Evolutionary conservation across 2,888 invertebrate genomes (phyloP).

Genomic region (Xestia ashworthii): DNA sequence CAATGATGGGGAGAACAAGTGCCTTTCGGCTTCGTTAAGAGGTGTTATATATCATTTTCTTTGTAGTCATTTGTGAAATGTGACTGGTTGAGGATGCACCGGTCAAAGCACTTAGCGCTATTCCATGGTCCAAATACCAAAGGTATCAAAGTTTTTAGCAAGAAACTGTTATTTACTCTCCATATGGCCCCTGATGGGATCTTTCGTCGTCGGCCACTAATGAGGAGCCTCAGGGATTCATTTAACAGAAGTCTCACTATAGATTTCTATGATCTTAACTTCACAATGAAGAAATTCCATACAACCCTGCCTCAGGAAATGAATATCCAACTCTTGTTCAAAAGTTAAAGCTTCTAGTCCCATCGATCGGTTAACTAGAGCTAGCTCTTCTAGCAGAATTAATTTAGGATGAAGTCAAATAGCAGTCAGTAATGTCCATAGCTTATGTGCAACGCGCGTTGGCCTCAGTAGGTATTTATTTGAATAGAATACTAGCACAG

Average conservation of each 20-base stretch:
- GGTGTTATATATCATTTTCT: too few relatives aligned
- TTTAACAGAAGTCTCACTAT: neutral
- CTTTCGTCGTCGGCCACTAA: neutral
- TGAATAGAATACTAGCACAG: too few relatives aligned
- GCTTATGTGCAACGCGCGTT: neutral
- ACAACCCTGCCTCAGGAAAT: neutral
- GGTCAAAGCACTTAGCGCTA: neutral
- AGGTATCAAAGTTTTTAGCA: neutral
- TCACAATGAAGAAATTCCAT: neutral
- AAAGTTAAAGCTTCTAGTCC: too few relatives aligned
- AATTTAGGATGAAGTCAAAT: too few relatives aligned
- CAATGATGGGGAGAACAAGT: too few relatives aligned
- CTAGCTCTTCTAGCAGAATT: too few relatives aligned
- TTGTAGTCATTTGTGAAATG: neutral
- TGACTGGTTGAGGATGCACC: neutral
- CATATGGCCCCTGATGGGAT: too few relatives aligned
- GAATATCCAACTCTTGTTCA: too few relatives aligned
- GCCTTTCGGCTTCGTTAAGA: too few relatives aligned
- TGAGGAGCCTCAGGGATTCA: neutral
- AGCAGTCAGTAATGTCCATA: neutral
- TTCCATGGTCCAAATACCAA: neutral
- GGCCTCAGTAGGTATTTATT: neutral
- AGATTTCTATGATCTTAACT: neutral
- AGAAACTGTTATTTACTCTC: neutral
- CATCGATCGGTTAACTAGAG: too few relatives aligned